Evolutionary conservation across 1,140 invertebrate species (phyloP).

Genomic region (Lepidurus packardi): DNA sequence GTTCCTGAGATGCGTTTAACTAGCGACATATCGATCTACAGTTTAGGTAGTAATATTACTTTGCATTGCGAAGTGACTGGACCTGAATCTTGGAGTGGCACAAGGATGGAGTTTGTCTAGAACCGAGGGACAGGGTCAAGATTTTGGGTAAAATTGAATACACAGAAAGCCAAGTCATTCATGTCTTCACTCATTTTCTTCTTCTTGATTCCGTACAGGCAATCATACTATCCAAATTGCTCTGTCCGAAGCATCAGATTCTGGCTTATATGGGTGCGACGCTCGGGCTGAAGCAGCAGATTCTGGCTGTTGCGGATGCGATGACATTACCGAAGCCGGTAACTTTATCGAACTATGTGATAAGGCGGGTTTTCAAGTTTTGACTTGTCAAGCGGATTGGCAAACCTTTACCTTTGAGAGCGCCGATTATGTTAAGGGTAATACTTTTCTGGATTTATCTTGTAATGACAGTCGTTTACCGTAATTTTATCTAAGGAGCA

Average conservation of each 20-base stretch:
- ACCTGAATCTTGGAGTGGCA: slow-evolving; percentile 67
- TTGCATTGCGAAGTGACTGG: slow-evolving; percentile 70
- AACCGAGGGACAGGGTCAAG: slow-evolving; percentile 49
- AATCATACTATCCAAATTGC: slow-evolving; percentile 60
- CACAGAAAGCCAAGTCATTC: neutral
- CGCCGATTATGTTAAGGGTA: slow-evolving; percentile 44
- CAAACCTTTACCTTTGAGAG: slow-evolving; percentile 59
- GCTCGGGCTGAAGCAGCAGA: slow-evolving; percentile 62
- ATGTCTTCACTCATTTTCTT: slow-evolving; percentile 30
- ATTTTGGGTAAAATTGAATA: slow-evolving; percentile 53
- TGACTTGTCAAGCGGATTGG: slow-evolving; percentile 57
- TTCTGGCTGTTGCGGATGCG: slow-evolving; percentile 69
- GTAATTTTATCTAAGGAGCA: slow-evolving; percentile 44
- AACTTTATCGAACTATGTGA: too few relatives aligned
- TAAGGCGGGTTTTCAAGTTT: slow-evolving; percentile 57
- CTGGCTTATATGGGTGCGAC: slow-evolving; percentile 70
- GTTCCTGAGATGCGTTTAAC: too few relatives aligned
- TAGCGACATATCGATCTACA: too few relatives aligned
- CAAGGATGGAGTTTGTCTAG: slow-evolving; percentile 59
- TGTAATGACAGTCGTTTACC: slow-evolving; percentile 57
- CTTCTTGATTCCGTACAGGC: slow-evolving; percentile 47
- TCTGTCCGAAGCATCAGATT: slow-evolving; percentile 57
- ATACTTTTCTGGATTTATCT: slow-evolving; percentile 52
- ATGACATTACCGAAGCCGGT: too few relatives aligned
- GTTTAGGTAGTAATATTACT: slow-evolving; percentile 49